Conservation (phyloP, 2,797 vertebrate species). For the Eulemur rubriventer region DNA sequence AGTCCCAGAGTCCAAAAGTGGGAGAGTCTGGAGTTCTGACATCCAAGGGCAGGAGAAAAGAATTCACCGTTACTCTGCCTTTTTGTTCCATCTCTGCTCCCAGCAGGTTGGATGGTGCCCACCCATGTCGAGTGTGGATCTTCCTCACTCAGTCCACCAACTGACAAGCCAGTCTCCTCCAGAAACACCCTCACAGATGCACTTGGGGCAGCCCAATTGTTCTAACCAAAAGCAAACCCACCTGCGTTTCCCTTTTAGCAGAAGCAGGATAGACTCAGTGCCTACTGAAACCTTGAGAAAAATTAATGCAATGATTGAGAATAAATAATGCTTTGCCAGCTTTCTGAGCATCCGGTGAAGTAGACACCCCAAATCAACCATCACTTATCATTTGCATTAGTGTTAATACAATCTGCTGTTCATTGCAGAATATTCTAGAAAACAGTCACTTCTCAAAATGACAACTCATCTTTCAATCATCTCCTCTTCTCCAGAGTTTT, state of each 20-base stretch:
- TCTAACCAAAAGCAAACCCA: neutral
- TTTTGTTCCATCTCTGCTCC: too few relatives aligned
- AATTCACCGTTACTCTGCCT: neutral
- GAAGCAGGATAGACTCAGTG: neutral
- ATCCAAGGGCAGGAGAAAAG: neutral
- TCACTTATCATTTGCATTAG: neutral
- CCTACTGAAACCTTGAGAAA: neutral
- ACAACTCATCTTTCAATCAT: neutral
- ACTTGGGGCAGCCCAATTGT: neutral
- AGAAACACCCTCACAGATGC: neutral
- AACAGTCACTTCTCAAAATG: neutral
- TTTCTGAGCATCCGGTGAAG: neutral
- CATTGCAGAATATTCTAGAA: constrained; percentile 23
- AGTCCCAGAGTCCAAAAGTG: neutral
- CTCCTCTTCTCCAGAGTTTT: neutral
- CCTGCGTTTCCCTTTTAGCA: neutral
- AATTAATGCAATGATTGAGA: neutral
- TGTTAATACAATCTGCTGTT: neutral
- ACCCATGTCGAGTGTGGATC: neutral
- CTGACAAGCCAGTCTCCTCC: neutral
- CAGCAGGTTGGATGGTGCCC: neutral
- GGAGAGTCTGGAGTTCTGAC: neutral
- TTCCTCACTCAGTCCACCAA: neutral
- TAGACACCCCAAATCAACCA: neutral
- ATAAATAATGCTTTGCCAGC: neutral